Base-by-base conservation (phyloP, 2,888 invertebrate genomes). In the Rhamphomyia laevipes region DNA sequence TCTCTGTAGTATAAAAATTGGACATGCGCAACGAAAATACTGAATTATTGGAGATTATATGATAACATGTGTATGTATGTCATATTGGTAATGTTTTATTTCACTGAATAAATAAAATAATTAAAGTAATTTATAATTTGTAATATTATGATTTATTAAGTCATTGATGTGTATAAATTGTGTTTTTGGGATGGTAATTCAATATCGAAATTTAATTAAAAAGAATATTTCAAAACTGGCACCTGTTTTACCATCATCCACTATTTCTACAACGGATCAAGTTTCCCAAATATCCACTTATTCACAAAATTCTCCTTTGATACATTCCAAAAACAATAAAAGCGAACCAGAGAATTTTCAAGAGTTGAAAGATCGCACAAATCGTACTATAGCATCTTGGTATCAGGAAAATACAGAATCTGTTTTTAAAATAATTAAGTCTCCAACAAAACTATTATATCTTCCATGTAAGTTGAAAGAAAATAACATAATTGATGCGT, bases 391-490 rank as follows among this genome's bases (percentile, higher is more conserved):
- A 16, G 53, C 51, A 2, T 4, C 40, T 47, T 0, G 55, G 27
- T 40, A 43, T 37, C 33, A 56, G 56, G 6, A 21, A 3, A 21
- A 6, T 21, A 45, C 53, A 50, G 44, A 42, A 52, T 49, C 48
- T 40, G 59, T 64, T 31, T 58, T 66, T 31, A 63, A 62, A 21
- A 61, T 67, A 35, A 63, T 66, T 17, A 63, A 65, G 50, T 68
- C 67, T 31, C 64, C 68, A 45, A 64, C 65, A 37, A 65, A 65
- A 51, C 59, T 68, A 50, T 67, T 68, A 51, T 68, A 67, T 55
- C 64, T 68, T 23, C 68, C 68, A 51, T 68, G 68, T 52, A 67
- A 68, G 52, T 60, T 68, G 42, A 67, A 68, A 56, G 68, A 68
- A 61, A 67, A 68, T 59, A 21, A 21, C 4, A 6, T 3, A 3